Percentiles rank a stretch among this genome's conserved stretches.
These are phyloP conservation scores for Octonoba sinensis DNA, from an alignment of 2,888 invertebrate genomes.

Conservation along the genomic window DNA sequence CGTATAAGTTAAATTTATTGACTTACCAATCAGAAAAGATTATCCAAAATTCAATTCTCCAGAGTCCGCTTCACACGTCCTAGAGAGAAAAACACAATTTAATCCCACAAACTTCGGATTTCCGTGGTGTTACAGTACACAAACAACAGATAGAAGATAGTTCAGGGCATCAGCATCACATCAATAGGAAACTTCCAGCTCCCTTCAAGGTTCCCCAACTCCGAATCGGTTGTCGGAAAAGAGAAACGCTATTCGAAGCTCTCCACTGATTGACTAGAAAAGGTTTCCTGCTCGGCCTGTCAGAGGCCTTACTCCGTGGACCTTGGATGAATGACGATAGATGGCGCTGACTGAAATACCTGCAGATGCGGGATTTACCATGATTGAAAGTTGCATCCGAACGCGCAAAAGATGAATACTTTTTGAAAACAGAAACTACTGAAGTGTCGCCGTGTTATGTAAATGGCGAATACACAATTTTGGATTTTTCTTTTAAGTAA, in stretches of 20 bases:
- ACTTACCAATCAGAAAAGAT: constrained; percentile 7
- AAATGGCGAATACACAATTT: no score
- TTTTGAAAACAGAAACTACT: no score
- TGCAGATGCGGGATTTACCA: constrained; percentile 44
- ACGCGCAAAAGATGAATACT: background rate
- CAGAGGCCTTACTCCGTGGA: background rate
- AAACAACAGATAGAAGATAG: background rate
- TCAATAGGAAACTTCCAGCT: constrained; percentile 7
- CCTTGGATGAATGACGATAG: constrained; percentile 40
- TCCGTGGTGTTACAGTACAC: background rate
- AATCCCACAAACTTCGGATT: background rate
- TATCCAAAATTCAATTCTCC: constrained; percentile 1
- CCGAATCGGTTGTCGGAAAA: constrained; percentile 12
- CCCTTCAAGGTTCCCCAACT: background rate
- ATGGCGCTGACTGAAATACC: constrained; percentile 42
- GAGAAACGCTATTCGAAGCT: constrained; percentile 5
- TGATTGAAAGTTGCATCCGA: constrained; percentile 4
- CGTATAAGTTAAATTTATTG: background rate
- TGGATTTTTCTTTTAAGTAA: no score
- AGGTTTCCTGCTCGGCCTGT: background rate
- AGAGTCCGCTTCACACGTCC: constrained; percentile 16
- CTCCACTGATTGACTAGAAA: constrained; percentile 33
- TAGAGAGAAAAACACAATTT: constrained; percentile 1
- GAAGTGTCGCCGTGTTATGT: no score
- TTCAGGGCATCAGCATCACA: background rate